phyloP scores from a whole-genome alignment of 1,140 invertebrate genomes.

The Drosophila melanica region DNA sequence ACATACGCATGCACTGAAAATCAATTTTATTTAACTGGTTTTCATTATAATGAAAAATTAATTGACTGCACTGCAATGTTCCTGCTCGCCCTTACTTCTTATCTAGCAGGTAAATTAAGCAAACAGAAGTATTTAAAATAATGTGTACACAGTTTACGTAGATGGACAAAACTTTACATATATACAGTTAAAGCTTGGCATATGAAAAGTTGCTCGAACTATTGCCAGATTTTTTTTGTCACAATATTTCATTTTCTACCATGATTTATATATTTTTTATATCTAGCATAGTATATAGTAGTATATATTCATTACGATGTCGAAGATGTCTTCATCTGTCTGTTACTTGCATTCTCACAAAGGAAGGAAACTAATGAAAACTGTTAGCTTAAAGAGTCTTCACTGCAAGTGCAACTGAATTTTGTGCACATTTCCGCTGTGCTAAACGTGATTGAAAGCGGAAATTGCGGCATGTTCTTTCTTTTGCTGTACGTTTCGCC shows the following conservation, averaged over 20 bases:
- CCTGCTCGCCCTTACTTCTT: not conserved
- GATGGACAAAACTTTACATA: not conserved
- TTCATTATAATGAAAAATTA: conserved; percentile 65
- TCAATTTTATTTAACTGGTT: conserved; percentile 70
- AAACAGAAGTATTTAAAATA: conserved; percentile 41
- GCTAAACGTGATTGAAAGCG: conserved; percentile 74
- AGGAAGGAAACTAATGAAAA: too few species aligned
- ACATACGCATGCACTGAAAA: conserved; percentile 38
- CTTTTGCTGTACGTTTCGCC: conserved; percentile 30
- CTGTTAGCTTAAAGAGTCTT: too few species aligned
- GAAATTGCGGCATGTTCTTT: conserved; percentile 68
- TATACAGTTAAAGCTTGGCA: too few species aligned
- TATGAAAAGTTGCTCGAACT: too few species aligned
- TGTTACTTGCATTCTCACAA: too few species aligned
- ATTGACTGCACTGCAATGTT: conserved; percentile 39
- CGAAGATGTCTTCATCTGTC: too few species aligned
- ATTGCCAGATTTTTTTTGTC: too few species aligned
- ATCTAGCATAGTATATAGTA: too few species aligned
- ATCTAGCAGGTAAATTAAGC: conserved; percentile 20
- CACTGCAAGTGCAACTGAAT: conserved; percentile 25
- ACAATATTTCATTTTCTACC: too few species aligned
- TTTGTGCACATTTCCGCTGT: conserved; percentile 66
- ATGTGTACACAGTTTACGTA: not conserved
- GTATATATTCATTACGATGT: too few species aligned
- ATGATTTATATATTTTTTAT: too few species aligned